Evolutionary conservation across 2,888 invertebrate genomes (phyloP), one percentile per base, ranked within the genome.

Genomic region (Cabera pusaria): DNA sequence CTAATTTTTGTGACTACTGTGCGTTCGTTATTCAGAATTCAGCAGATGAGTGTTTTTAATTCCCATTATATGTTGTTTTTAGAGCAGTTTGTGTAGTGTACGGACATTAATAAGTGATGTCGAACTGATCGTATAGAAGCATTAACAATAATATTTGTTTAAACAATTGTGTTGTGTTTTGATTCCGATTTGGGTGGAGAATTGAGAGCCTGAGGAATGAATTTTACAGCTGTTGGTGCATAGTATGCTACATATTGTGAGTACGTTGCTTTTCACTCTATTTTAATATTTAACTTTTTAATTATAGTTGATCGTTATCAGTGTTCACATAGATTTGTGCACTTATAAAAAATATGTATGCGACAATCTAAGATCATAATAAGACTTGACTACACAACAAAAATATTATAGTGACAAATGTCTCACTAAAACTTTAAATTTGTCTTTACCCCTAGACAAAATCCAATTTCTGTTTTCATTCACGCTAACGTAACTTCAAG

Each of bases 181-280:
- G 69, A 67, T 64, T 63, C 12, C 18, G 7, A 19, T 19, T 22
- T 7, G 67, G 65, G 64, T 60, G 59, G 64, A 57, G 57, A 59
- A 56, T 63, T 64, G 48, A 45, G 58, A 57, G 49, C 52, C 55
- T 43, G 48, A 65, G 64, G 69, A 67, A 68, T 64, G 67, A 64
- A 66, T 69, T 73, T 62, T 79, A 69, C 79, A 80, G 76, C 82
- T 78, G 77, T 72, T 75, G 57, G 63, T 65, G 77, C 82, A 80
- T 84, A 86, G 83, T 80, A 86, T 86, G 87, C 76, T 81, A 68
- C 68, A 75, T 77, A 78, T 66, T 80, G 86, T 86, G 59, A 86
- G 86, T 86, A 76, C 56, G 24, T 33, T 31, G 12, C 14, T 23
- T 23, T 39, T 35, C 19, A 18, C 7, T 16, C 11, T 5, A 25